A percentile compares a stretch with the other conserved stretches of the same genome.
Evolutionary conservation across 2,888 invertebrate species (phyloP).

Genomic region (Platycnemis pennipes): DNA sequence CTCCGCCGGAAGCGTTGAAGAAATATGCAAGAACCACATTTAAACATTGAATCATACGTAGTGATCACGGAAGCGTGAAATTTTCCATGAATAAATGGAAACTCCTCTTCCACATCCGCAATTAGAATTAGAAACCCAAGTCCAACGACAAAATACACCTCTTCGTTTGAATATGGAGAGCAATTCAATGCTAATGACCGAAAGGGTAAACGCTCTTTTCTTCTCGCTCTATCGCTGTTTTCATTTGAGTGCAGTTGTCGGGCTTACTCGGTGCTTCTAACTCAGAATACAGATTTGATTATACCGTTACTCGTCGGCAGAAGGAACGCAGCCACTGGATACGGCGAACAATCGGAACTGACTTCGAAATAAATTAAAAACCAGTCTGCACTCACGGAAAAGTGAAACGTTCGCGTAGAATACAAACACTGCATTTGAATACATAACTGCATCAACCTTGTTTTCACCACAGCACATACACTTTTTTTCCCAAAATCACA

Average conservation of each 20-base stretch:
- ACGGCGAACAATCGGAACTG: background rate
- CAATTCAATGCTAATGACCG: conserved; percentile 26
- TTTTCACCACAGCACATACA: background rate
- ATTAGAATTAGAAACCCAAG: conserved; percentile 16
- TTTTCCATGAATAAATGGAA: conserved; percentile 26
- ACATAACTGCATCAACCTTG: background rate
- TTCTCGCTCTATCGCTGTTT: conserved; percentile 18
- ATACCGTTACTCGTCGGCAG: background rate
- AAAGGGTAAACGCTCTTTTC: background rate
- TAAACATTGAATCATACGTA: background rate
- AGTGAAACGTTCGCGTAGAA: background rate
- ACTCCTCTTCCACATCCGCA: background rate
- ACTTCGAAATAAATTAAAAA: background rate
- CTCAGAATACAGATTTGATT: background rate
- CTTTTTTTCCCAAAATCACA: too few relatives aligned
- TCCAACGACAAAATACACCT: background rate
- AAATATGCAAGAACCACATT: background rate
- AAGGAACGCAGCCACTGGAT: background rate
- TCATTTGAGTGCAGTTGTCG: background rate
- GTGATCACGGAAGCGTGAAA: background rate
- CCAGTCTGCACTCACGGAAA: background rate
- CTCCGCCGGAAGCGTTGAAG: background rate
- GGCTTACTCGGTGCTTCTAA: background rate
- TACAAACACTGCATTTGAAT: background rate
- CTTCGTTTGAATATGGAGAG: conserved; percentile 11